A percentile compares a stretch with the other conserved stretches of the same genome.
phyloP scores from a whole-genome alignment of 1,140 invertebrate genomes.

The Polypedilum pembai region DNA sequence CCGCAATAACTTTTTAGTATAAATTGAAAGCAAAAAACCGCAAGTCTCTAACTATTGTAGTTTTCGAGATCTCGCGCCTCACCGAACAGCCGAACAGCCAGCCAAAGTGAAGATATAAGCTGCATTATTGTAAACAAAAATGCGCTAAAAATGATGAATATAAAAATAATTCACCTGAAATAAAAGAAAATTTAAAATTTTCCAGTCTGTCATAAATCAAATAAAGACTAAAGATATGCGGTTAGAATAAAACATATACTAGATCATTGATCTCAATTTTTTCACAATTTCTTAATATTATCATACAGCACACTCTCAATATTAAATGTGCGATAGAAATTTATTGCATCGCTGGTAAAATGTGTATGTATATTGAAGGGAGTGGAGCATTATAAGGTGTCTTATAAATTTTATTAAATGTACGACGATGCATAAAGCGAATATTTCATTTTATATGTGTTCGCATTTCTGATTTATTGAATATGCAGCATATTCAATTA shows the following conservation, averaged over 20 bases:
- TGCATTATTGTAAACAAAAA: too few species aligned
- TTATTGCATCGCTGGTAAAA: neutral
- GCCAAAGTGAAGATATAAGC: too few species aligned
- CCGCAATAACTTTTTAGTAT: too few species aligned
- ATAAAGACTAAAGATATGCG: too few species aligned
- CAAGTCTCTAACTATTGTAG: too few species aligned
- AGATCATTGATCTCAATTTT: slow-evolving; percentile 27
- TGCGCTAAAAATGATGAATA: too few species aligned
- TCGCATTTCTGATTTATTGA: slow-evolving; percentile 28
- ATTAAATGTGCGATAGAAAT: slow-evolving; percentile 22
- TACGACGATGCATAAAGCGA: slow-evolving; percentile 24
- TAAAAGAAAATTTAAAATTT: too few species aligned
- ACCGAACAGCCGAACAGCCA: too few species aligned
- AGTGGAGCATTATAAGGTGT: neutral
- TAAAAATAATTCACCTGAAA: too few species aligned
- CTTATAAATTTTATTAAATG: slow-evolving; percentile 28
- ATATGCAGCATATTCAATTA: slow-evolving; percentile 25
- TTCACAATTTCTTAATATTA: neutral
- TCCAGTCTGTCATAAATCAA: too few species aligned
- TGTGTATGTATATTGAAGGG: neutral
- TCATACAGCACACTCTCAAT: neutral
- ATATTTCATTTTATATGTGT: slow-evolving; percentile 28
- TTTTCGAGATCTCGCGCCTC: too few species aligned
- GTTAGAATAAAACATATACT: neutral
- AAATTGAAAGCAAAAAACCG: too few species aligned